Evolutionary conservation across 2,113 vertebrate species (phyloP), one percentile per base, ranked within the genome.

Genomic region (Melanerpes aurifrons): DNA sequence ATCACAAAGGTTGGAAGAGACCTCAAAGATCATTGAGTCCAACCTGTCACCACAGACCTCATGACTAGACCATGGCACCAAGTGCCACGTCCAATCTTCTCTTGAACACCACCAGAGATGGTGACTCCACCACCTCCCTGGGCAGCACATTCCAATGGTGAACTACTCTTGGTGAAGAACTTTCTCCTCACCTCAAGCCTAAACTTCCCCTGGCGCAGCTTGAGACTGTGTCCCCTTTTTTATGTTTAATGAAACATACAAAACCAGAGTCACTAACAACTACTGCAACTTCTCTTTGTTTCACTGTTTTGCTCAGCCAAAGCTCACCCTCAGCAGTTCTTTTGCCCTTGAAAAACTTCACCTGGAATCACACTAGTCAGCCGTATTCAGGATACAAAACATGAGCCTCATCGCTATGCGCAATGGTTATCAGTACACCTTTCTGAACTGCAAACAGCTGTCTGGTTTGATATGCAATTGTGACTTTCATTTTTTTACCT

Each of bases 401-500:
- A 6, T 20, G 5, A 63, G 24, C 31, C 29, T 28, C 45, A 17
- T 12, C 24, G 31, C 45, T 61, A 32, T 69, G 37, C 50, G 47
- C 31, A 43, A 22, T 4, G 10, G 25, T n/a, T 68, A 68, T 25
- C 25, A 40, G 20, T 6, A 32, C 43, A 8, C 18, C 20, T 71
- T 71, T 43, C 35, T 7, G 32, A 64, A 54, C 0, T 58, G 11
- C 31, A 68, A 3, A 62, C 43, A 22, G 20, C 19, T 80, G 32
- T 43, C 43, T 56, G 10, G 3, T 76, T 71, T 57, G 25, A 88
- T 50, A 72, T 1, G 8, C 26, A 67, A 62, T 24, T 81, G 53
- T 80, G n/a, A 66, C 45, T 54, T 47, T 47, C 71, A 40, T 59
- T 47, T 53, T 64, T 93, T 98, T 98, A 98, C 97, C 96, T 95